These are phyloP conservation scores for Emydocephalus ijimae DNA, from an alignment of 2,113 vertebrate genomes.

Conservation along the genomic window DNA sequence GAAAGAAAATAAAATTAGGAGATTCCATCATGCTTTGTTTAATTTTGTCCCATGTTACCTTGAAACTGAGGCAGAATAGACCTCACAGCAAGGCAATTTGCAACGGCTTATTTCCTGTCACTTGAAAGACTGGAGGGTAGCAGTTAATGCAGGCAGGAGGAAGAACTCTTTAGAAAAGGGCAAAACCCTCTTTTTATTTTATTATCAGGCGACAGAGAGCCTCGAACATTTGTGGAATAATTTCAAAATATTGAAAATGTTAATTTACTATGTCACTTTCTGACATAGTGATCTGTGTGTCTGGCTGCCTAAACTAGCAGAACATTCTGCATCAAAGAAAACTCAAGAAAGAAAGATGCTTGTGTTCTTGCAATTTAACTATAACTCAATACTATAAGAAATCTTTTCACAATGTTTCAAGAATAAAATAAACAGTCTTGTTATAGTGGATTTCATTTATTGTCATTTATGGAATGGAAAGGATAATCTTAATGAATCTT, in stretches of 20 bases:
- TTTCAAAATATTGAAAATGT: not conserved
- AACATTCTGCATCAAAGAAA: not conserved
- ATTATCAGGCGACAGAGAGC: not conserved
- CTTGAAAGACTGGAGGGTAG: not conserved
- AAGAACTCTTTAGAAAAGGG: not conserved
- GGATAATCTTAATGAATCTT: constrained; percentile 19
- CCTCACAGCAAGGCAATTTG: not conserved
- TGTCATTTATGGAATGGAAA: not conserved
- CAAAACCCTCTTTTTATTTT: not conserved
- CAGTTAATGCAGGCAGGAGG: not conserved
- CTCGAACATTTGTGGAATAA: not conserved
- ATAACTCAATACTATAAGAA: constrained; percentile 7
- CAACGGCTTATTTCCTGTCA: not conserved
- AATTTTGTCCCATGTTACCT: not conserved
- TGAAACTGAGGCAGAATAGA: not conserved
- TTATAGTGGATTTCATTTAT: not conserved
- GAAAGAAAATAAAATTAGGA: not conserved
- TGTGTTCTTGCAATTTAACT: not conserved
- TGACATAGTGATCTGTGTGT: not conserved
- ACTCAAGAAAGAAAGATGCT: not conserved
- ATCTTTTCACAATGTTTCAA: not conserved
- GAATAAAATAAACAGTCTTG: constrained; percentile 1
- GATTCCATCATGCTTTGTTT: not conserved
- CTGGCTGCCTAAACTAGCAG: not conserved
- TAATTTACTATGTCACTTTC: not conserved